Conservation (phyloP, 2,888 invertebrate species). For the Tipula helvola region DNA sequence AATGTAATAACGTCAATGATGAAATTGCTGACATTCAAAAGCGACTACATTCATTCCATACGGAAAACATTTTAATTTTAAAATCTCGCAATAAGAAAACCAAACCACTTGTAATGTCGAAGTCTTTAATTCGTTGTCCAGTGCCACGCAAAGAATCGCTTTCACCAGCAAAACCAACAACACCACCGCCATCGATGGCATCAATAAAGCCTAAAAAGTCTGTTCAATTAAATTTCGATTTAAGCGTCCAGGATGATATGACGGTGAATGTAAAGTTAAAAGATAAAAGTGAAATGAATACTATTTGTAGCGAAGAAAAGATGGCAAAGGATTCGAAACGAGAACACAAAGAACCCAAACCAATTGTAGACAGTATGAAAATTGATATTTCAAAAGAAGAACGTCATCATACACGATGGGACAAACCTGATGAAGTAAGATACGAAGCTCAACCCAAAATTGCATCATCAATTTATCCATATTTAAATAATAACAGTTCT, state of each 20-base stretch:
- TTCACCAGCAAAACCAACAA: not conserved
- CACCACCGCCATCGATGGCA: conserved; percentile 20
- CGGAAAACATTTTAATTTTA: conserved; percentile 46
- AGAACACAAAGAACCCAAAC: not conserved
- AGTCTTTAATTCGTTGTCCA: not conserved
- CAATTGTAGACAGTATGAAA: not conserved
- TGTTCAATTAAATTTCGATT: conserved; percentile 42
- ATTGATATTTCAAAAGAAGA: not conserved
- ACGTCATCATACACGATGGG: conserved; percentile 7
- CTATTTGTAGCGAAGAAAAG: not conserved
- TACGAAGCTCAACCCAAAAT: not conserved
- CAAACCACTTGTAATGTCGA: conserved; percentile 13
- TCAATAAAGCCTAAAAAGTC: conserved; percentile 41
- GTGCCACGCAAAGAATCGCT: not conserved
- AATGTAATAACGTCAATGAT: conserved; percentile 22
- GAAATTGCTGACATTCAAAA: conserved; percentile 50
- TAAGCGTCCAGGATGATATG: conserved; percentile 39
- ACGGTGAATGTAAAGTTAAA: conserved; percentile 38
- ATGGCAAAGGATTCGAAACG: not conserved
- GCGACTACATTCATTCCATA: conserved; percentile 48
- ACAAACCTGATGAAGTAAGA: not conserved
- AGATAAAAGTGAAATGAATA: conserved; percentile 19
- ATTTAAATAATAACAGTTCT: not conserved
- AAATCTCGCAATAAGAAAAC: conserved; percentile 46
- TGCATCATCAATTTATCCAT: not conserved